Percentiles rank a stretch among this genome's conserved stretches.
These are phyloP conservation scores for Amphipyra tragopoginis DNA, from an alignment of 2,888 invertebrate species.

Conservation along the genomic window DNA sequence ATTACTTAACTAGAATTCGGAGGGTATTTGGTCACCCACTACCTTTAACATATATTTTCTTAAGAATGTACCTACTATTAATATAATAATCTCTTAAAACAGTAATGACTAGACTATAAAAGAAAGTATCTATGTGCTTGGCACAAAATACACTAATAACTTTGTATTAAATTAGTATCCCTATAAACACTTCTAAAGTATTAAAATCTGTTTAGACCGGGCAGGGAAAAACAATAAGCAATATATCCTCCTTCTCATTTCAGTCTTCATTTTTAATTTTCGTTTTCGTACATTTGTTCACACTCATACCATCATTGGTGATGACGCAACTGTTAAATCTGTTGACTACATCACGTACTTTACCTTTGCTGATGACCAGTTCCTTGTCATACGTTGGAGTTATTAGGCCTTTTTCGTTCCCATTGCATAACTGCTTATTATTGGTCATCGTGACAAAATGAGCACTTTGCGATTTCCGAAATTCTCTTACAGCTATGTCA, in stretches of 20 bases:
- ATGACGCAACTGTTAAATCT: slow-evolving; percentile 79
- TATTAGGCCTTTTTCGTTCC: slow-evolving; percentile 76
- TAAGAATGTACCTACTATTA: slow-evolving; percentile 44
- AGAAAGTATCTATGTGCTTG: slow-evolving; percentile 69
- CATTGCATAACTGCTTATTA: slow-evolving; percentile 71
- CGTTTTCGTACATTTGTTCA: slow-evolving; percentile 62
- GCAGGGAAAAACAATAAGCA: slow-evolving; percentile 51
- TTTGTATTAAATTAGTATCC: slow-evolving; percentile 51
- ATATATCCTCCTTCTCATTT: slow-evolving; percentile 46
- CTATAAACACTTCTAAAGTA: slow-evolving; percentile 57
- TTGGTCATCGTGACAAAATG: slow-evolving; percentile 67
- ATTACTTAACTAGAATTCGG: slow-evolving; percentile 79
- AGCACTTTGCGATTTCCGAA: slow-evolving; percentile 82
- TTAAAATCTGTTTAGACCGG: slow-evolving; percentile 68
- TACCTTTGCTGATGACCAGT: slow-evolving; percentile 85
- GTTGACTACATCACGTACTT: slow-evolving; percentile 86
- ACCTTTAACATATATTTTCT: slow-evolving; percentile 55
- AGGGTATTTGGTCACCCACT: slow-evolving; percentile 77
- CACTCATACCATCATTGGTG: slow-evolving; percentile 58
- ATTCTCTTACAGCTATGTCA: slow-evolving; percentile 82
- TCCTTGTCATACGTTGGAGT: slow-evolving; percentile 85
- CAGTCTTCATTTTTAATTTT: slow-evolving; percentile 77
- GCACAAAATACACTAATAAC: slow-evolving; percentile 66
- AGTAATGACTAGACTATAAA: slow-evolving; percentile 65
- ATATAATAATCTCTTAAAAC: slow-evolving; percentile 54